A percentile compares a stretch with the other conserved stretches of the same genome.
Conservation (phyloP, 1,140 invertebrate genomes). For the Ylistrum balloti region DNA sequence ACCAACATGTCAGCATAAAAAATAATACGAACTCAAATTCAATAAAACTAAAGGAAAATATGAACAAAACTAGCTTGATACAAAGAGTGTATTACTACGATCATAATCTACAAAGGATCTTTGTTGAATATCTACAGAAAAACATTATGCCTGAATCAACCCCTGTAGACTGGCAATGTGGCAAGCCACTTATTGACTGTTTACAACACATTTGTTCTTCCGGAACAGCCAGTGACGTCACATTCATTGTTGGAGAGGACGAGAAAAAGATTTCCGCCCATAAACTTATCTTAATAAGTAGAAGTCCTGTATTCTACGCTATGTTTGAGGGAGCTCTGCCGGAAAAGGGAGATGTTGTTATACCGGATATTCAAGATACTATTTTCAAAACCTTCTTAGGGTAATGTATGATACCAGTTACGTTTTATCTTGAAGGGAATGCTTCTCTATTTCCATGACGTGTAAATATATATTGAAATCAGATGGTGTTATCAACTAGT, state of each 20-base stretch:
- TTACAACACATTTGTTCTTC: neutral
- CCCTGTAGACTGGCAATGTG: conserved; percentile 44
- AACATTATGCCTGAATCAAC: neutral
- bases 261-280: neutral
- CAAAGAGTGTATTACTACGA: too few relatives aligned
- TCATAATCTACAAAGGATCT: too few relatives aligned
- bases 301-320: conserved; percentile 36
- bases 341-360: conserved; percentile 36
- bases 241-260: conserved; percentile 41
- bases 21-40: too few relatives aligned
- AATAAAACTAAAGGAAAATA: too few relatives aligned
- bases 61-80: too few relatives aligned
- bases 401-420: too few relatives aligned
- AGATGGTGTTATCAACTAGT: too few relatives aligned
- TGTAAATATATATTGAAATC: too few relatives aligned
- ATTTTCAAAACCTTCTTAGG: neutral
- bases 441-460: neutral
- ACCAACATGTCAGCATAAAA: too few relatives aligned
- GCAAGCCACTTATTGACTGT: neutral
- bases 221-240: conserved; percentile 43
- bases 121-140: too few relatives aligned
- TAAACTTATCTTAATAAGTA: conserved; percentile 16
- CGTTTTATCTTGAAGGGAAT: too few relatives aligned
- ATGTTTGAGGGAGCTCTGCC: conserved; percentile 50
- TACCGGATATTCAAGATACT: neutral